Evolutionary conservation across 2,888 invertebrate genomes (phyloP), one percentile per base, ranked within the genome.

Genomic region (Cyaniris semiargus): DNA sequence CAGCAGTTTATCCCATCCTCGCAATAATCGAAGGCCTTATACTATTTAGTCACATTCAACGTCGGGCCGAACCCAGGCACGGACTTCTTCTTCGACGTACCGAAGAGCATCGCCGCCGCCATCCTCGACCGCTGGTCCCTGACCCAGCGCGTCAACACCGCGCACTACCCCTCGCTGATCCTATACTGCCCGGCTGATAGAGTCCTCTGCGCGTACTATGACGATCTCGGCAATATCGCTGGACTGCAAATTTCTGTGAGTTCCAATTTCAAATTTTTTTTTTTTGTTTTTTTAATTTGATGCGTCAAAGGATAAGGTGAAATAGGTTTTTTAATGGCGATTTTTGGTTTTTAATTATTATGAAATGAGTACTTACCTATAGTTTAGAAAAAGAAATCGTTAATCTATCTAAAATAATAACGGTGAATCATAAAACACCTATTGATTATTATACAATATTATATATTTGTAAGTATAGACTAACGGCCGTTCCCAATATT

Each of bases 231-330:
- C 0, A 79, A 83, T 78, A 79, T 88, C 6, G 88, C 88, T 76
- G 91, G 90, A 0, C 44, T 88, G 15, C 90, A 90, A 80, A 80
- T 89, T 75, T 87, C 86, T 80, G 91, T 91, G 80, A 87, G 90
- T 87, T 34, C 1, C 4, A 38, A 15, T 18, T 34, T 18, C n/a
- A 7, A 21, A 7, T n/a, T 53, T 15, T 53, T 5, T 44, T 44
- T 34, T 13, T 48, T 10, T 44, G 5, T 7, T 2, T 44, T 44
- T 44, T 44, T 44, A 0, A 15, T 18, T 53, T 53, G 18, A 15
- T 15, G 4, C 18, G 18, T 53, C 48, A 53, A 53, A 18, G 5
- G 15, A 53, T 5, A 53, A 10, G 10, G 10, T 44, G 10, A 3
- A 44, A 44, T 44, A 10, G 44, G 10, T 1, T 38, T 38, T 38